These are phyloP conservation scores for Nautilus pompilius DNA, from an alignment of 1,140 invertebrate species.

Conservation along the genomic window DNA sequence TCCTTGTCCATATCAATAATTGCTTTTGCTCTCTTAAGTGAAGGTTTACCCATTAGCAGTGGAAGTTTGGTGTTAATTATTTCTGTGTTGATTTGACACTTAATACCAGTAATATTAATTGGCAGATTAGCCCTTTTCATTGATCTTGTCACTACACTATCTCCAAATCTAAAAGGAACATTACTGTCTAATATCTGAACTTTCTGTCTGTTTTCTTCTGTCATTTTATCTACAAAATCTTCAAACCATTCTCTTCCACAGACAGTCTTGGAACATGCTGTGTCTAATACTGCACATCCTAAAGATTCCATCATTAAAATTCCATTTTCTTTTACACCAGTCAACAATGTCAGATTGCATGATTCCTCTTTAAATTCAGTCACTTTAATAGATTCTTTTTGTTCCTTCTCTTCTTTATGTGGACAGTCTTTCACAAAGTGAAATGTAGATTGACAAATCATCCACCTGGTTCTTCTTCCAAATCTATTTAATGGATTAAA, in stretches of 20 bases:
- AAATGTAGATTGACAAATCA: neutral
- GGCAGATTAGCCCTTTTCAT: slow-evolving; percentile 14
- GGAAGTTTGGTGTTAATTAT: slow-evolving; percentile 17
- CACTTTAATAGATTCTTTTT: neutral
- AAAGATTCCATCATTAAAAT: neutral
- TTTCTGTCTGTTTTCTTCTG: too few species aligned
- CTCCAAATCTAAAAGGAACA: slow-evolving; percentile 19
- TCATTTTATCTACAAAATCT: slow-evolving; percentile 1
- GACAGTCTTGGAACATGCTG: slow-evolving; percentile 6
- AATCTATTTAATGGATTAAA: neutral
- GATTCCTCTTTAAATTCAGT: neutral
- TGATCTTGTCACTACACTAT: slow-evolving; percentile 14
- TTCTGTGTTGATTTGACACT: slow-evolving; percentile 18
- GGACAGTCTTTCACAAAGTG: slow-evolving; percentile 5
- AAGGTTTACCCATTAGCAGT: slow-evolving; percentile 16
- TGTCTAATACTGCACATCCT: slow-evolving; percentile 3
- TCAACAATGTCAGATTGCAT: neutral
- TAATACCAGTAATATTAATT: slow-evolving; percentile 13
- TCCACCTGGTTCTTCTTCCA: slow-evolving; percentile 6
- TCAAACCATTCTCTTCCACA: slow-evolving; percentile 12
- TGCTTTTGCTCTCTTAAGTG: slow-evolving; percentile 15
- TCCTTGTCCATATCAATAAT: slow-evolving; percentile 16
- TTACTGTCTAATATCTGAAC: neutral
- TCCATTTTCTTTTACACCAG: neutral
- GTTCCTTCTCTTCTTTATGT: neutral